Evolutionary conservation across 1,140 invertebrate genomes (phyloP).

Genomic region (Drosophila fuyamai): DNA sequence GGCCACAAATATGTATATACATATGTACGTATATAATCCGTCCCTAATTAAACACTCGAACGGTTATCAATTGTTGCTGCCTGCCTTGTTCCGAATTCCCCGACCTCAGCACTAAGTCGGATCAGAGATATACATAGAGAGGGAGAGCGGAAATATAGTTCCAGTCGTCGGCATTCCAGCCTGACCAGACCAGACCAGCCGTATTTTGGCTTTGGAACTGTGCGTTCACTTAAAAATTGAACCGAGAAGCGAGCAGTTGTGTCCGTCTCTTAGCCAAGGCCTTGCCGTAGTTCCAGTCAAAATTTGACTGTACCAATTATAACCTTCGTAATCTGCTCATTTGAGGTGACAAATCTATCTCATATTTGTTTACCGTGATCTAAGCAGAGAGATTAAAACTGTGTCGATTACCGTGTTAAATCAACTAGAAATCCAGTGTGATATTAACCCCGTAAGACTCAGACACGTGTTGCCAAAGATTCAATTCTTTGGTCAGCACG

Average conservation of each 20-base stretch:
- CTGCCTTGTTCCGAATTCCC: constrained; percentile 29
- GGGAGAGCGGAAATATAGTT: constrained; percentile 38
- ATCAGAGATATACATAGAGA: constrained; percentile 22
- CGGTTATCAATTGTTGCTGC: constrained; percentile 38
- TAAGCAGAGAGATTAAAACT: constrained; percentile 82
- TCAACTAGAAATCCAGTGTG: constrained; percentile 79
- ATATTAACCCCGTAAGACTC: constrained; percentile 84
- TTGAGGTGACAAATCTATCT: constrained; percentile 81
- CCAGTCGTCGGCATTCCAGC: constrained; percentile 47
- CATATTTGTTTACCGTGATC: constrained; percentile 84
- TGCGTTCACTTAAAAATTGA: constrained; percentile 56
- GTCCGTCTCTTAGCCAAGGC: constrained; percentile 9
- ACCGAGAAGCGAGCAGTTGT: constrained; percentile 51
- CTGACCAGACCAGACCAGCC: constrained; percentile 23
- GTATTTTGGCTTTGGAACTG: constrained; percentile 12
- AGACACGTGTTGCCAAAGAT: constrained; percentile 66
- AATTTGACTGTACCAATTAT: constrained; percentile 54
- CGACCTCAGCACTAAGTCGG: constrained; percentile 31
- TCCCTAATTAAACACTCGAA: constrained; percentile 32
- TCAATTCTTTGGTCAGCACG: constrained; percentile 14
- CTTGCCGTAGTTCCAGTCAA: constrained; percentile 9
- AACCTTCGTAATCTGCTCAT: constrained; percentile 73
- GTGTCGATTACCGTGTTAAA: constrained; percentile 84
- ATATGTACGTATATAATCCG: constrained; percentile 9
- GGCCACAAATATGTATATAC: constrained; percentile 1